Evolutionary conservation across 1,140 invertebrate species (phyloP).

Genomic region (Holcopasites calliopsidis): DNA sequence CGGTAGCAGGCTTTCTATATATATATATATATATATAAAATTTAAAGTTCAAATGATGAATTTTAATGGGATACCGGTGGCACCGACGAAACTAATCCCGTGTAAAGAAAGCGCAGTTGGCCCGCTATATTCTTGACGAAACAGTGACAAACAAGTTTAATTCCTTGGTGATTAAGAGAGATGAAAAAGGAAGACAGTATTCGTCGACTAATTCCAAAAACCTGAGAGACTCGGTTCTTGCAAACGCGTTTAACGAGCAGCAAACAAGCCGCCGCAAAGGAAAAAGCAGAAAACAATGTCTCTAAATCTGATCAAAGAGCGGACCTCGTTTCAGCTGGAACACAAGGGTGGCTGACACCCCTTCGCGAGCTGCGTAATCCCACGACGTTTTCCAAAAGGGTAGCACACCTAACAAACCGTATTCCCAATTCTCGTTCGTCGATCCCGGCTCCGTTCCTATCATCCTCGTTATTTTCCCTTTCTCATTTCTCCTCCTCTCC

Average conservation of each 20-base stretch:
- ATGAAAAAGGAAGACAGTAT: background rate
- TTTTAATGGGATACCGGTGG: too few relatives aligned
- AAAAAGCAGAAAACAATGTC: background rate
- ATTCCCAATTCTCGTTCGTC: slow-evolving; percentile 50
- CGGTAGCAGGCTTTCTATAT: background rate
- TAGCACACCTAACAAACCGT: slow-evolving; percentile 42
- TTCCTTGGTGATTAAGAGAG: too few relatives aligned
- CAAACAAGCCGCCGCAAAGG: background rate
- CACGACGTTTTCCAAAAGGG: background rate
- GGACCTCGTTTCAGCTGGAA: slow-evolving; percentile 31
- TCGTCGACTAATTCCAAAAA: too few relatives aligned
- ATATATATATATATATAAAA: too few relatives aligned
- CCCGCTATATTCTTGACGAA: too few relatives aligned
- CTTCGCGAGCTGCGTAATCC: background rate
- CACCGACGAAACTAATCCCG: too few relatives aligned
- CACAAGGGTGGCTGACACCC: background rate
- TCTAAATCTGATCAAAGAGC: background rate
- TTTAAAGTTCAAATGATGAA: too few relatives aligned
- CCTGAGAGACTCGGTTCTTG: too few relatives aligned
- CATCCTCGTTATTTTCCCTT: slow-evolving; percentile 36
- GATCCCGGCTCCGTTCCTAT: slow-evolving; percentile 36
- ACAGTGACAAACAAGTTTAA: too few relatives aligned
- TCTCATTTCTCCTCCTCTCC: background rate
- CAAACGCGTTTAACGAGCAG: slow-evolving; percentile 7
- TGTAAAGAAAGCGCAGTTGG: too few relatives aligned